A percentile compares a stretch with the other conserved stretches of the same genome.
Conservation (phyloP, 2,797 vertebrate genomes). For the Steatocranus sp. region DNA sequence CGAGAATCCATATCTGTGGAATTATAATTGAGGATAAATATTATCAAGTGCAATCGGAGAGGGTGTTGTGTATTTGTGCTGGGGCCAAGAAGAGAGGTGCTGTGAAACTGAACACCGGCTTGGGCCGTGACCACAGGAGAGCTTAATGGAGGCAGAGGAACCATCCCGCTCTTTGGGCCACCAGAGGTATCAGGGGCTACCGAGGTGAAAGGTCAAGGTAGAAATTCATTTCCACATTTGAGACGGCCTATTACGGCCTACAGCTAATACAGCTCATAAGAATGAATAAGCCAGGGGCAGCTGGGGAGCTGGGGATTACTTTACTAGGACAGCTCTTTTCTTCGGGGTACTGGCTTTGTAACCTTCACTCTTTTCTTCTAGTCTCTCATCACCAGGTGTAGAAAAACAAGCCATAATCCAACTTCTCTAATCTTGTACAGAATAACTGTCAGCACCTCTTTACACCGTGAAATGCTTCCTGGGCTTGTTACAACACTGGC, state of each 20-base stretch:
- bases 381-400: slow-evolving; percentile 63
- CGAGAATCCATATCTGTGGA: slow-evolving; percentile 66
- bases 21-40: slow-evolving; percentile 76
- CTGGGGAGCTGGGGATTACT: neutral
- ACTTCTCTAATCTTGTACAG: slow-evolving; percentile 56
- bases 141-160: slow-evolving; percentile 35
- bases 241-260: neutral
- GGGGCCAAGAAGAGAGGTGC: slow-evolving; percentile 54
- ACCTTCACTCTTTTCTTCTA: slow-evolving; percentile 17
- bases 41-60: slow-evolving; percentile 73
- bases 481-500: slow-evolving; percentile 56
- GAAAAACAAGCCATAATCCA: slow-evolving; percentile 58
- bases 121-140: slow-evolving; percentile 29
- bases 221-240: neutral
- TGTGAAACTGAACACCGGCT: slow-evolving; percentile 54
- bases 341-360: neutral
- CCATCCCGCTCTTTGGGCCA: slow-evolving; percentile 23
- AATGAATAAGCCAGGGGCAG: neutral
- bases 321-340: slow-evolving; percentile 1
- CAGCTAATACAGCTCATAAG: neutral
- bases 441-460: slow-evolving; percentile 62
- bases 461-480: slow-evolving; percentile 42
- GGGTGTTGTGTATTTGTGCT: slow-evolving; percentile 72
- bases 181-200: slow-evolving; percentile 34
- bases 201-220: slow-evolving; percentile 54